Percentiles rank a stretch among this genome's conserved stretches.
Conservation (phyloP, 1,140 invertebrate species). For the Drosophila lini region DNA sequence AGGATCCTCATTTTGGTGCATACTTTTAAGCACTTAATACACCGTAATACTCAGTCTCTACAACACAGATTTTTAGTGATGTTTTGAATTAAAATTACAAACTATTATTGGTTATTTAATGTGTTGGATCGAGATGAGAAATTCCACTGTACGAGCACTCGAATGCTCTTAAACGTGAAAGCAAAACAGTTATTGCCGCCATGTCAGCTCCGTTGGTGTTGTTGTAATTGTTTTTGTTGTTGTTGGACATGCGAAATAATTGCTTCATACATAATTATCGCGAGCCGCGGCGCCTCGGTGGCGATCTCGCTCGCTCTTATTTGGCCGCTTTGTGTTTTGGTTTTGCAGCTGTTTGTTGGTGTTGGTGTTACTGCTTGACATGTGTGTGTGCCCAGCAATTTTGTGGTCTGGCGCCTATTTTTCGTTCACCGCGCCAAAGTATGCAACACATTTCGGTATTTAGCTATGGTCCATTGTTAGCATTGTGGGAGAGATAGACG, state of each 20-base stretch:
- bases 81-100: neutral
- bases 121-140: neutral
- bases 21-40: neutral
- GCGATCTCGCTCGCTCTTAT: neutral
- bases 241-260: slow-evolving; percentile 75
- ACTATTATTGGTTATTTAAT: neutral
- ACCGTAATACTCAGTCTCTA: neutral
- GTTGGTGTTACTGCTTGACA: slow-evolving; percentile 28
- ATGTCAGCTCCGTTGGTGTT: slow-evolving; percentile 37
- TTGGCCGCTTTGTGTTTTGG: slow-evolving; percentile 24
- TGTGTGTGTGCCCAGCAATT: slow-evolving; percentile 51
- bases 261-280: slow-evolving; percentile 80
- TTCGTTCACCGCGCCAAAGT: slow-evolving; percentile 46
- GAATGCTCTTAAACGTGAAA: slow-evolving; percentile 56
- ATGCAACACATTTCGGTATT: slow-evolving; percentile 56
- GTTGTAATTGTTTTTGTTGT: slow-evolving; percentile 41
- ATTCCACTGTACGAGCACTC: slow-evolving; percentile 25
- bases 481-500: neutral
- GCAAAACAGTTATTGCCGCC: slow-evolving; percentile 57
- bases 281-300: slow-evolving; percentile 28
- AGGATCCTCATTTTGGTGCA: neutral
- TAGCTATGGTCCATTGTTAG: slow-evolving; percentile 35
- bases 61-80: too few species aligned
- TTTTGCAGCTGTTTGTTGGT: slow-evolving; percentile 43
- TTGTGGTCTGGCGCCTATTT: slow-evolving; percentile 66